Conservation (phyloP, 2,113 vertebrate genomes). For the Tragelaphus imberbis region DNA sequence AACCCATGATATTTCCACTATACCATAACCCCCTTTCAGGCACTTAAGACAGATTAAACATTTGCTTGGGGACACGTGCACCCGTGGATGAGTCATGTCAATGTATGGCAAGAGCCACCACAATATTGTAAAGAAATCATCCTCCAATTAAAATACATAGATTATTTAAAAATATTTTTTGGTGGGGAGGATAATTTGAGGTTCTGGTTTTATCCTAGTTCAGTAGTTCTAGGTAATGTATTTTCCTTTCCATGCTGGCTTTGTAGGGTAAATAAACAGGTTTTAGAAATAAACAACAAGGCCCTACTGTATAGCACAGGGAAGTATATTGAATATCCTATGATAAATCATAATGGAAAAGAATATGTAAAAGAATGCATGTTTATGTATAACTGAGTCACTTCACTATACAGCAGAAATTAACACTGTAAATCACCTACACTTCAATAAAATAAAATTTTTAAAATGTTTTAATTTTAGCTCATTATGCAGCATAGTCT, state of each 20-base stretch:
- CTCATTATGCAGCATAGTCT: not conserved
- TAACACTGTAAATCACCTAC: not conserved
- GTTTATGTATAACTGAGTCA: not conserved
- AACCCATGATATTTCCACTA: not conserved
- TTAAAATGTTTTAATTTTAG: constrained; percentile 21
- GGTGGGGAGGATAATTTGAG: constrained; percentile 48
- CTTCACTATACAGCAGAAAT: not conserved
- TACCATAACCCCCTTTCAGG: not conserved
- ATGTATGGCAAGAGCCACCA: not conserved
- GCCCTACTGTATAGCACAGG: not conserved
- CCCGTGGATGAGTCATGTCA: not conserved
- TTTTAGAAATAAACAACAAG: not conserved
- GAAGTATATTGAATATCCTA: not conserved
- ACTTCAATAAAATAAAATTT: not conserved
- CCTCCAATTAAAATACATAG: not conserved
- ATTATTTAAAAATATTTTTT: not conserved
- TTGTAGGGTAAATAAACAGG: constrained; percentile 15
- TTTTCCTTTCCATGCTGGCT: constrained; percentile 44
- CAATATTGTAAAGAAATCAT: not conserved
- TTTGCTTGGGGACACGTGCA: not conserved
- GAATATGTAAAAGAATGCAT: not conserved
- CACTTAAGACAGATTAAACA: constrained; percentile 50
- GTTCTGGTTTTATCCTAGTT: constrained; percentile 38
- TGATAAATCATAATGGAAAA: not conserved
- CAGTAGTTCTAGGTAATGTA: constrained; percentile 41